phyloP scores from a whole-genome alignment of 2,797 vertebrate species.

The Harpagifer antarcticus region DNA sequence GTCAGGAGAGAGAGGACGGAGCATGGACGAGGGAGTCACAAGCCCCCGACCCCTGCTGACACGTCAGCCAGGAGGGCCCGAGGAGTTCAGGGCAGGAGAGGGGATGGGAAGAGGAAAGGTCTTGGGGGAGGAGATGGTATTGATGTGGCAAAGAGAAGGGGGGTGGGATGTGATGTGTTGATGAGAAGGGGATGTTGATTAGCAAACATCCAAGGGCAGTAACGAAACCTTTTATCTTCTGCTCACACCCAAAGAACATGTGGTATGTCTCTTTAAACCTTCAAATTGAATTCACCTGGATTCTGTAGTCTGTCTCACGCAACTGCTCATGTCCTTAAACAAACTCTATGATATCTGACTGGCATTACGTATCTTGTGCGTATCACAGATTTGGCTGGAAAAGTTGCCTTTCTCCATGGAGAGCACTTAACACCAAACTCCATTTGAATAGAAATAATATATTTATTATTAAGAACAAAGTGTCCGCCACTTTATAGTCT shows the following conservation, averaged over 20 bases:
- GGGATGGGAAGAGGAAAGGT: slow-evolving; percentile 17
- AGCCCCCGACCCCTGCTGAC: slow-evolving; percentile 65
- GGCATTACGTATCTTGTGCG: slow-evolving; percentile 21
- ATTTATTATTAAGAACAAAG: slow-evolving; percentile 9
- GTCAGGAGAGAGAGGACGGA: slow-evolving; percentile 42
- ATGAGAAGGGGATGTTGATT: slow-evolving; percentile 30
- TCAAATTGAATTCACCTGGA: slow-evolving; percentile 10
- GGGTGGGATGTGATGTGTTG: background rate
- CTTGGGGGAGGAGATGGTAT: slow-evolving; percentile 52
- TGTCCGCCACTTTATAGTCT: slow-evolving; percentile 6
- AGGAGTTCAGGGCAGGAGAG: slow-evolving; percentile 25
- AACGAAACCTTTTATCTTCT: slow-evolving; percentile 17
- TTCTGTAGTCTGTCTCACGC: background rate
- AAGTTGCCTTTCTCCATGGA: slow-evolving; percentile 1
- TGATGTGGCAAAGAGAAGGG: slow-evolving; percentile 43
- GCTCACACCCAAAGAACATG: background rate
- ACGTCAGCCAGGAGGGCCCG: slow-evolving; percentile 37
- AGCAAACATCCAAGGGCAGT: slow-evolving; percentile 47
- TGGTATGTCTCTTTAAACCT: background rate
- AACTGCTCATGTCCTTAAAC: slow-evolving; percentile 15
- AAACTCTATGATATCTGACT: slow-evolving; percentile 5
- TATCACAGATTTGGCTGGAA: slow-evolving; percentile 21
- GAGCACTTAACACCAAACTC: slow-evolving; percentile 20
- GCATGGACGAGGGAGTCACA: slow-evolving; percentile 33
- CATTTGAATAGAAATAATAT: slow-evolving; percentile 17